A percentile compares a stretch with the other conserved stretches of the same genome.
Evolutionary conservation across 2,888 invertebrate genomes (phyloP).

Genomic region (Serrognathus titanus): DNA sequence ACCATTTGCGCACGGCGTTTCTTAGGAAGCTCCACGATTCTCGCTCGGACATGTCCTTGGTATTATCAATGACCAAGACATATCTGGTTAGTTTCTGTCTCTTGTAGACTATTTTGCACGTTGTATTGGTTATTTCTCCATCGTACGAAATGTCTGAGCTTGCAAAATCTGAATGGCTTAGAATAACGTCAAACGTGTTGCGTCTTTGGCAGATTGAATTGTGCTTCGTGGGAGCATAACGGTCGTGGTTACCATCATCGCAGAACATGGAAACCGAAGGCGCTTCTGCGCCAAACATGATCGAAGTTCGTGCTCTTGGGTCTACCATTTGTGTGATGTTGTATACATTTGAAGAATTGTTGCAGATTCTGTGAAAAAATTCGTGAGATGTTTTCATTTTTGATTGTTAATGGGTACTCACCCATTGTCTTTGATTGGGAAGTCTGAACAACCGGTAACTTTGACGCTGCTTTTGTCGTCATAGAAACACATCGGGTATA

Average conservation of each 20-base stretch:
- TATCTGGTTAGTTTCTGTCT: conserved; percentile 54
- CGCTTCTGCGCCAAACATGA: conserved; percentile 54
- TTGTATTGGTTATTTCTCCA: conserved; percentile 47
- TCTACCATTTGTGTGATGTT: conserved; percentile 49
- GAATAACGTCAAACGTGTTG: conserved; percentile 58
- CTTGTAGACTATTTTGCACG: conserved; percentile 52
- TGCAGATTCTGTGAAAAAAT: conserved; percentile 37
- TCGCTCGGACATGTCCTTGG: conserved; percentile 55
- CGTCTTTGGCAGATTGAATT: conserved; percentile 60
- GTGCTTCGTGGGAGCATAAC: conserved; percentile 63
- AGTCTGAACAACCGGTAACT: conserved; percentile 55
- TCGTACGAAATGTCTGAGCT: conserved; percentile 25
- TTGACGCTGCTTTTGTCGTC: conserved; percentile 43
- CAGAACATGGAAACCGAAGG: conserved; percentile 59
- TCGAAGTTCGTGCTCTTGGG: conserved; percentile 51
- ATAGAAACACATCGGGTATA: conserved; percentile 57
- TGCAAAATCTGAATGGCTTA: conserved; percentile 54
- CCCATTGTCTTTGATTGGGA: conserved; percentile 51
- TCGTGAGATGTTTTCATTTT: background rate
- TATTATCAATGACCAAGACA: conserved; percentile 58
- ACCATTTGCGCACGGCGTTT: conserved; percentile 58
- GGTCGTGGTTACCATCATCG: conserved; percentile 59
- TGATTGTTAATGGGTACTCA: conserved; percentile 32
- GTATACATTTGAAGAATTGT: conserved; percentile 30
- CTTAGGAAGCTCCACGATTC: conserved; percentile 60